These are phyloP conservation scores for Ethmia dodecea DNA, from an alignment of 2,888 invertebrate genomes.

Conservation along the genomic window DNA sequence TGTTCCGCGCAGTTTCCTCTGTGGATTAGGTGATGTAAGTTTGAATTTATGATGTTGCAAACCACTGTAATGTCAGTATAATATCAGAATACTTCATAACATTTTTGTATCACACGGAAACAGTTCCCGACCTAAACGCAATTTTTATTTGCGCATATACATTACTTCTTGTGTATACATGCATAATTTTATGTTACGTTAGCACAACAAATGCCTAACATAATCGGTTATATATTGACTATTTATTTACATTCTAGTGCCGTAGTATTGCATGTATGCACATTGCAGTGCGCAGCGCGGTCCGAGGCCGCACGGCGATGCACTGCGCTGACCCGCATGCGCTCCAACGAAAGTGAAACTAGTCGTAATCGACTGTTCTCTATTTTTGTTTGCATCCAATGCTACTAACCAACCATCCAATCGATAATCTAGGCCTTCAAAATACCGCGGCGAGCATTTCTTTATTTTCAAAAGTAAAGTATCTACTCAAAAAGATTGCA, in stretches of 20 bases:
- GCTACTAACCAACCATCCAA: conserved; percentile 18
- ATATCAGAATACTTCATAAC: not conserved
- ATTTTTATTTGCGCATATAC: too few relatives aligned
- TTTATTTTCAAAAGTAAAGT: conserved; percentile 7
- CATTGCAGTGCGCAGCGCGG: conserved; percentile 22
- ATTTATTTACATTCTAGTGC: conserved; percentile 11
- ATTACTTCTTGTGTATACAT: too few relatives aligned
- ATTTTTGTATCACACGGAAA: too few relatives aligned
- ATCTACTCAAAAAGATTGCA: conserved; percentile 15
- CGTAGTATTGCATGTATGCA: conserved; percentile 15
- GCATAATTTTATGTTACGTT: too few relatives aligned
- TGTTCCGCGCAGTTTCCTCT: too few relatives aligned
- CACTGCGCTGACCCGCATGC: conserved; percentile 48
- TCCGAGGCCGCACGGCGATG: conserved; percentile 30
- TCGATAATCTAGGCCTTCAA: too few relatives aligned
- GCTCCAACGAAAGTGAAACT: conserved; percentile 62
- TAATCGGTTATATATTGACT: not conserved
- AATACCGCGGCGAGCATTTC: too few relatives aligned
- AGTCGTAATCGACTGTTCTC: conserved; percentile 44
- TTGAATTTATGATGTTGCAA: too few relatives aligned
- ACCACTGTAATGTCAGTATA: not conserved
- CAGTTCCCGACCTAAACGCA: too few relatives aligned
- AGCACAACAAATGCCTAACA: too few relatives aligned
- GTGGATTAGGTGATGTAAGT: too few relatives aligned
- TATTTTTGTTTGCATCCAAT: conserved; percentile 34